A percentile compares a stretch with the other conserved stretches of the same genome.
phyloP scores from a whole-genome alignment of 2,888 invertebrate species.

The Smittia sp. region DNA sequence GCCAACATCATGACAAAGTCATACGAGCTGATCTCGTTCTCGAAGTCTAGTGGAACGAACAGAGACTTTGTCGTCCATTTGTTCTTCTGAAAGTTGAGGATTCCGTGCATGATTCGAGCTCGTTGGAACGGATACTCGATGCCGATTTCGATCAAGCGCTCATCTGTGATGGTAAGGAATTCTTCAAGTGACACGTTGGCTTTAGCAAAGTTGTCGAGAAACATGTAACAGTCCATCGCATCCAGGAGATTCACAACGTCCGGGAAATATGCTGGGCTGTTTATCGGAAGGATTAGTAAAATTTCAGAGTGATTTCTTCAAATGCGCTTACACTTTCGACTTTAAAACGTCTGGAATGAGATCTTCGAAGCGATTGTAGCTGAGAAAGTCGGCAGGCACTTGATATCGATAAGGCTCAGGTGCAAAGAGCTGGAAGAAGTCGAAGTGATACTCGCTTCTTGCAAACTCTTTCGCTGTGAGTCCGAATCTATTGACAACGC shows the following conservation, averaged over 20 bases:
- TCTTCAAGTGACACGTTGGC: constrained; percentile 47
- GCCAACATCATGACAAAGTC: constrained; percentile 4
- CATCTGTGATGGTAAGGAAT: constrained; percentile 49
- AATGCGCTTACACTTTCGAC: constrained; percentile 19
- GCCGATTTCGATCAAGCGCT: constrained; percentile 47
- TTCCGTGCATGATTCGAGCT: constrained; percentile 49
- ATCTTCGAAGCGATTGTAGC: constrained; percentile 49
- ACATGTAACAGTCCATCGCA: constrained; percentile 46
- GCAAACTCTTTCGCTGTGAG: constrained; percentile 50
- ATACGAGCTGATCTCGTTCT: not conserved
- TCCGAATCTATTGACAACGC: constrained; percentile 48
- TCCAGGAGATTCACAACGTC: constrained; percentile 48
- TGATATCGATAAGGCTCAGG: constrained; percentile 45
- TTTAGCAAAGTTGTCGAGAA: constrained; percentile 48
- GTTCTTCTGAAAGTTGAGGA: constrained; percentile 47
- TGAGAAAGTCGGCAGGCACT: constrained; percentile 48
- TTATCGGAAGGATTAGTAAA: not conserved
- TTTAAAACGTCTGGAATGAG: constrained; percentile 42
- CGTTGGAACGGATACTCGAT: constrained; percentile 49
- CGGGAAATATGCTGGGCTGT: constrained; percentile 52
- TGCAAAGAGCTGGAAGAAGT: constrained; percentile 49
- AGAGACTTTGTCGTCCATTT: constrained; percentile 20
- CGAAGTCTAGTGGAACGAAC: constrained; percentile 1
- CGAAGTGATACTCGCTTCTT: constrained; percentile 50
- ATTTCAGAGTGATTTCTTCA: not conserved